Evolutionary conservation across 2,797 vertebrate genomes (phyloP), one percentile per base, ranked within the genome.

Genomic region (Serranus cabrilla): DNA sequence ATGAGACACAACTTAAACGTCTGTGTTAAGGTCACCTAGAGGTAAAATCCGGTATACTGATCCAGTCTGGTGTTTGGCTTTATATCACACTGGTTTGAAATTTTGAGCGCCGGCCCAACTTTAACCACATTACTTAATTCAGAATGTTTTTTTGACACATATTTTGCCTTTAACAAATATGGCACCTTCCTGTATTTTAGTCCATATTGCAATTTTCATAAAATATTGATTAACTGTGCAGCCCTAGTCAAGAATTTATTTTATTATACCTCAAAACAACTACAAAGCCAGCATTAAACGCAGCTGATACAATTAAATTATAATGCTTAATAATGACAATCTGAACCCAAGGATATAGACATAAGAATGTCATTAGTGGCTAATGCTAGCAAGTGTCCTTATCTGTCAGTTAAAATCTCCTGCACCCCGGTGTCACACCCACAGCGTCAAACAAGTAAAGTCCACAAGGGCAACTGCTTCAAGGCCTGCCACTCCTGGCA

Each of bases 391-490:
- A 51, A 56, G 72, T 37, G 17, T n/a, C 11, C 16, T 66, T 55
- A 72, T 75, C 55, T 45, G 25, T 60, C 21, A 23, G 43, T 27
- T n/a, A 1, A 12, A 40, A 59, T 14, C 23, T 25, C 40, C 39
- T 74, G 61, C 47, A 62, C n/a, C 54, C 23, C 23, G 39, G 63
- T 1, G 68, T 66, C 61, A 82, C 77, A 76, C 57, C 50, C 61
- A 63, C 57, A 45, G 27, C 2, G 45, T 61, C 63, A 49, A 56
- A 71, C 51, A 46, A 66, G 57, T 57, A 43, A 80, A 80, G 80
- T 77, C 71, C 79, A 80, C 56, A 58, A 72, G 78, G 62, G 31
- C 63, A 72, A 60, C 64, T 40, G 49, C 50, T 61, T 64, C 51
- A 78, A 78, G 64, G 21, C 23, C 39, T 14, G 6, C 37, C 27